Evolutionary conservation across 92 coral and sea anemone genomes (phyloP), one percentile per base, ranked within the genome.

Genomic region (Phenganax subtilis): DNA sequence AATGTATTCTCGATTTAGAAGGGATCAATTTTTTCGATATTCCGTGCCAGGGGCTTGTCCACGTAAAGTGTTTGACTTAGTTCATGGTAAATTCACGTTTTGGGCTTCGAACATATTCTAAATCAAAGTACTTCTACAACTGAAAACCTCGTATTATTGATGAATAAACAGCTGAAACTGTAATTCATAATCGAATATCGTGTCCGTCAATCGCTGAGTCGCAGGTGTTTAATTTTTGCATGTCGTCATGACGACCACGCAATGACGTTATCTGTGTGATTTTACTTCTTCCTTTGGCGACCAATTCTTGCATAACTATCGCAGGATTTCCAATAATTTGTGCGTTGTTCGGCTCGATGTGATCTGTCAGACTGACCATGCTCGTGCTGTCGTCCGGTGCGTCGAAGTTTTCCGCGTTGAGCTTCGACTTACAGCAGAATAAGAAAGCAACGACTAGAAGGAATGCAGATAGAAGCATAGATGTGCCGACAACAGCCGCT

Each of bases 321-420:
- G 54, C 63, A 3, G 64, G 62, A 59, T 75, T 75, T 57, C 52
- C 66, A 7, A 75, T 75, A 7, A 75, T 56, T 75, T 75, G 80
- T 27, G 80, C 80, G 64, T 55, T 75, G 80, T 75, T 75, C 53
- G 64, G 62, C 12, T 75, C 80, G n/a, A 55, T 51, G 25, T 55
- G 51, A 75, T 75, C 80, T 11, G 80, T 75, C 66, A 75, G 64
- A 29, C 80, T 75, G 12, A 75, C 59, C 80, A 75, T 75, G 67
- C 80, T 75, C 52, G 80, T 75, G 51, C 80, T 75, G 16, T 75
- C 80, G 47, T 75, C 80, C 11, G 62, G 80, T 51, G 64, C 30
- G 62, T 75, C 80, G 64, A 25, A 2, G 30, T 53, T 54, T 59
- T 30, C 63, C 53, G 80, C 55, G 64, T 55, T 55, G 47, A 75